Evolutionary conservation across 1,140 invertebrate genomes (phyloP).

Genomic region (Tetranychus cinnabarinus): DNA sequence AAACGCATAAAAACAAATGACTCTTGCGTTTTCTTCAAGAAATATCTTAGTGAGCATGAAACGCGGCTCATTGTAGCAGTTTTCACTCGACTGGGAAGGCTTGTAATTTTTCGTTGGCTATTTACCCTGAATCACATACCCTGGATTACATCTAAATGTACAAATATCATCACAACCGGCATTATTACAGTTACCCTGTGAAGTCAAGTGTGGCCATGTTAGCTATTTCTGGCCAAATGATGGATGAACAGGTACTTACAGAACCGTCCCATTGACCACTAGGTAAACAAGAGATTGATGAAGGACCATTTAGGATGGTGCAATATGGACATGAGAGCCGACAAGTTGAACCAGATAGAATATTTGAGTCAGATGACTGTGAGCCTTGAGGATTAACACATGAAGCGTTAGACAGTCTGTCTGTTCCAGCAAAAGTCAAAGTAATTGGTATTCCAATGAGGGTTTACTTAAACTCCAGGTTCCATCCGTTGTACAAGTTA

Average conservation of each 20-base stretch:
- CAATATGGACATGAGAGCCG: slow-evolving; percentile 1
- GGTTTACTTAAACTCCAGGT: slow-evolving; percentile 18
- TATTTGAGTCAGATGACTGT: not conserved
- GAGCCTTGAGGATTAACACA: too few species aligned
- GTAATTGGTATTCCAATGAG: not conserved
- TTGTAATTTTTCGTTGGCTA: not conserved
- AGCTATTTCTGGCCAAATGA: not conserved
- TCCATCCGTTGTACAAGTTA: slow-evolving; percentile 27
- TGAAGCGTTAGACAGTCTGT: too few species aligned
- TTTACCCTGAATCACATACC: not conserved
- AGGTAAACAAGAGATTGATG: not conserved
- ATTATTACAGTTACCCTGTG: not conserved
- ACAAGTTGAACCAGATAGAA: slow-evolving; percentile 1
- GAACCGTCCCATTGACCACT: slow-evolving; percentile 5
- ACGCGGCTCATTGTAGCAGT: too few species aligned
- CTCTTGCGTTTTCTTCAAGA: too few species aligned
- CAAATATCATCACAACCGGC: not conserved
- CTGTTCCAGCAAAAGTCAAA: not conserved
- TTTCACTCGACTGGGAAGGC: too few species aligned
- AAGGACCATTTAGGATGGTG: not conserved
- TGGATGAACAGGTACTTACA: not conserved
- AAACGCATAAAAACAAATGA: too few species aligned
- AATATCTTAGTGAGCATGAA: too few species aligned
- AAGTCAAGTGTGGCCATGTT: not conserved
- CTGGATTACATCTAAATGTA: not conserved